These are phyloP conservation scores for Drosophila borborema DNA, from an alignment of 2,888 invertebrate species.

Conservation along the genomic window DNA sequence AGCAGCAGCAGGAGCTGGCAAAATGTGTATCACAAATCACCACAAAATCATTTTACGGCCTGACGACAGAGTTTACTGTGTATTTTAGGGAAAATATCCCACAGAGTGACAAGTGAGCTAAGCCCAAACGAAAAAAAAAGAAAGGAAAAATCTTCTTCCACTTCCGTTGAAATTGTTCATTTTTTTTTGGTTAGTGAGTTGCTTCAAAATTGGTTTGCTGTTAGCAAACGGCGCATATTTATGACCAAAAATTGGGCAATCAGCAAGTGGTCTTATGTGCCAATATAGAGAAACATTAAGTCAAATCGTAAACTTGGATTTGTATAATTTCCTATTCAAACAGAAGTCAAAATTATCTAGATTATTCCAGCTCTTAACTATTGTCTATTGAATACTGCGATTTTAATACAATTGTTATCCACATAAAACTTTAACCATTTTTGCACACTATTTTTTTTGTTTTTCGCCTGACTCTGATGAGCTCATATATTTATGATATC, in stretches of 20 bases:
- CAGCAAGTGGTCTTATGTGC: conserved; percentile 8
- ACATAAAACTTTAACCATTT: conserved; percentile 28
- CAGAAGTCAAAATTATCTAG: not conserved
- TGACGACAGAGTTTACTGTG: conserved; percentile 1
- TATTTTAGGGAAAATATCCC: not conserved
- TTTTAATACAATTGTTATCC: conserved; percentile 23
- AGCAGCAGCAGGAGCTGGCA: conserved; percentile 4
- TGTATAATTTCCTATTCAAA: conserved; percentile 10
- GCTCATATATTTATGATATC: conserved; percentile 17
- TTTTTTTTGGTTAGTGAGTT: conserved; percentile 10
- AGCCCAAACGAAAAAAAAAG: conserved; percentile 5
- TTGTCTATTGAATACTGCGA: not conserved
- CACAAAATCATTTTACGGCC: conserved; percentile 48
- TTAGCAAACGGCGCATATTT: conserved; percentile 10
- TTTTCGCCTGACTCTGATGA: conserved; percentile 14
- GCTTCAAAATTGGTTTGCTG: conserved; percentile 44
- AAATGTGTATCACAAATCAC: conserved; percentile 50
- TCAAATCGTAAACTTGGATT: conserved; percentile 1
- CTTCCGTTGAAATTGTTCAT: conserved; percentile 26
- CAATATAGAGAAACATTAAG: conserved; percentile 22
- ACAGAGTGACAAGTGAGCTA: conserved; percentile 6
- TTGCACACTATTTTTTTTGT: not conserved
- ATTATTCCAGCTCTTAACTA: not conserved
- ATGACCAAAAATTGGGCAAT: conserved; percentile 14
- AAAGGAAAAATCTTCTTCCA: conserved; percentile 6